Evolutionary conservation across 2,113 vertebrate genomes (phyloP).

Genomic region (Vulpes vulpes): DNA sequence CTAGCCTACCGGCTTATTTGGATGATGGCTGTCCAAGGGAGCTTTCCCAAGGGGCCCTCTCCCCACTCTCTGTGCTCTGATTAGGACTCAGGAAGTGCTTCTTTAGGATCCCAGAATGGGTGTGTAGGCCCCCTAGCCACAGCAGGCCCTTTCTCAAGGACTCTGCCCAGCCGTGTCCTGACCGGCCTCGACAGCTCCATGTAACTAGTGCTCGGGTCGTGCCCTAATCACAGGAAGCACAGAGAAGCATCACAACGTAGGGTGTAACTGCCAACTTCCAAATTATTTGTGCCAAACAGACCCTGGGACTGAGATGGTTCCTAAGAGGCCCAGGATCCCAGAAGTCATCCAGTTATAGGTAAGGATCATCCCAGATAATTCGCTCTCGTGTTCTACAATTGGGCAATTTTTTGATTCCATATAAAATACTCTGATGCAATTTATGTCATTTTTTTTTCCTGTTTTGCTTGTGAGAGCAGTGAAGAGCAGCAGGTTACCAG

Average conservation of each 20-base stretch:
- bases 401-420: background rate
- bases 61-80: background rate
- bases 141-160: background rate
- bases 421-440: background rate
- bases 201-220: background rate
- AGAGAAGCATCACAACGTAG: background rate
- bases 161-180: background rate
- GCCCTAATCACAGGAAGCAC: background rate
- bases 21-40: background rate
- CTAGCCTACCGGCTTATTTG: background rate
- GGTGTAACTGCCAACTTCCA: background rate
- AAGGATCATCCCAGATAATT: background rate
- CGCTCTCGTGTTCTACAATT: background rate
- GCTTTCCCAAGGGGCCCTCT: background rate
- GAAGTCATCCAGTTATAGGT: background rate
- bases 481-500: background rate
- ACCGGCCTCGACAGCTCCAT: background rate
- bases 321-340: background rate
- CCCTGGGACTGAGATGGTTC: background rate
- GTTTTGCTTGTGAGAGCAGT: background rate
- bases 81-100: background rate
- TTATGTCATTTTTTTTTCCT: background rate
- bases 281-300: background rate
- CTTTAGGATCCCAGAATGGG: background rate
- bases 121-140: background rate